Evolutionary conservation across 2,888 invertebrate species (phyloP).

Genomic region (Tetrapedia diversipes): DNA sequence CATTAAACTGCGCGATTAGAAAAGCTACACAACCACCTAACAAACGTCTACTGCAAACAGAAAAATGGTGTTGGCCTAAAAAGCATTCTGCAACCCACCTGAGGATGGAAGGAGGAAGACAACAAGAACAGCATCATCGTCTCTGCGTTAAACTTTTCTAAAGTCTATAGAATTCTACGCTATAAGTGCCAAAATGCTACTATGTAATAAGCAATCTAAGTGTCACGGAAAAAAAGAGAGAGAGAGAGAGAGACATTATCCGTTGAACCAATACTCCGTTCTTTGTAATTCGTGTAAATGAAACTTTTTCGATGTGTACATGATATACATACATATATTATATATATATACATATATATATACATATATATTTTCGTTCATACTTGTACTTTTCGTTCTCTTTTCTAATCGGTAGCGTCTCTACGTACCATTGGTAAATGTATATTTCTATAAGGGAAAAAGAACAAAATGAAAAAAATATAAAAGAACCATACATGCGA

Average conservation of each 20-base stretch:
- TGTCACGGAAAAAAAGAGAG: slow-evolving; percentile 29
- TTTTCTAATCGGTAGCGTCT: slow-evolving; percentile 56
- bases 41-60: neutral
- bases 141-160: slow-evolving; percentile 15
- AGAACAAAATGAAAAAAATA: slow-evolving; percentile 17
- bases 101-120: neutral
- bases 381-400: slow-evolving; percentile 47
- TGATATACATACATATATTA: slow-evolving; percentile 42
- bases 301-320: slow-evolving; percentile 61
- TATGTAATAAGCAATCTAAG: slow-evolving; percentile 50
- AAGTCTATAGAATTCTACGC: slow-evolving; percentile 46
- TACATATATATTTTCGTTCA: slow-evolving; percentile 38
- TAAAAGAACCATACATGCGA: slow-evolving; percentile 19
- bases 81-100: slow-evolving; percentile 15
- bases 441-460: slow-evolving; percentile 37
- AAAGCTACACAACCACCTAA: neutral
- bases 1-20: no score
- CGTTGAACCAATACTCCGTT: slow-evolving; percentile 60
- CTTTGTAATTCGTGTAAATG: slow-evolving; percentile 58
- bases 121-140: slow-evolving; percentile 8
- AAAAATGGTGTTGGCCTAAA: slow-evolving; percentile 50
- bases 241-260: slow-evolving; percentile 21
- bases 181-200: slow-evolving; percentile 69
- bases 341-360: slow-evolving; percentile 5
- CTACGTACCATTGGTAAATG: slow-evolving; percentile 41